phyloP scores from a whole-genome alignment of 2,113 vertebrate species.

The Halcyon senegalensis region DNA sequence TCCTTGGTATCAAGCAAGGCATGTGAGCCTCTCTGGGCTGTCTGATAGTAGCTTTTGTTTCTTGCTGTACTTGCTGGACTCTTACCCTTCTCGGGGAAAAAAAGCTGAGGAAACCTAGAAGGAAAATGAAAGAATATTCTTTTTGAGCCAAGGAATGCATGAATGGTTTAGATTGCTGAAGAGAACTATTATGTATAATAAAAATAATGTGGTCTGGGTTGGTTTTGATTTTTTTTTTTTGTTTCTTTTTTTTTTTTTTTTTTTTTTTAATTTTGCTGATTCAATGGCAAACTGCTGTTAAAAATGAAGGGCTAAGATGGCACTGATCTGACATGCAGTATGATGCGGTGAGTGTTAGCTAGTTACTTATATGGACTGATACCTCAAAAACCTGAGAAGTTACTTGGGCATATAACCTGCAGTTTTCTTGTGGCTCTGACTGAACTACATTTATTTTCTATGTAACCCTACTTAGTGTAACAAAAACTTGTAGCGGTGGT shows the following conservation, averaged over 20 bases:
- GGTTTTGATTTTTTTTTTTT: too few species aligned
- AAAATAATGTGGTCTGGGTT: background rate
- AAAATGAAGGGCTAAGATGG: background rate
- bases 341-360: background rate
- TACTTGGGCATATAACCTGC: background rate
- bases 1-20: background rate
- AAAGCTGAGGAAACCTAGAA: background rate
- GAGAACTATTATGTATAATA: background rate
- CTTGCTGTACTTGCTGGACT: background rate
- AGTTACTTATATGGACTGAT: background rate
- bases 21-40: background rate
- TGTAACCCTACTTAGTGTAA: background rate
- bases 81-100: background rate
- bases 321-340: background rate
- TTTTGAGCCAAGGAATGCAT: background rate
- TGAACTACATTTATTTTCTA: accelerated
- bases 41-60: background rate
- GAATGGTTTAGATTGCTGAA: background rate
- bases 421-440: background rate
- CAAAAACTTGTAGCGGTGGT: too few species aligned
- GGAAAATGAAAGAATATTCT: background rate
- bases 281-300: background rate
- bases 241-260: too few species aligned
- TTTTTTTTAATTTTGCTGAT: background rate
- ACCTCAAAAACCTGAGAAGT: background rate